These are phyloP conservation scores for Promerops cafer DNA, from an alignment of 2,113 vertebrate species.

Conservation along the genomic window DNA sequence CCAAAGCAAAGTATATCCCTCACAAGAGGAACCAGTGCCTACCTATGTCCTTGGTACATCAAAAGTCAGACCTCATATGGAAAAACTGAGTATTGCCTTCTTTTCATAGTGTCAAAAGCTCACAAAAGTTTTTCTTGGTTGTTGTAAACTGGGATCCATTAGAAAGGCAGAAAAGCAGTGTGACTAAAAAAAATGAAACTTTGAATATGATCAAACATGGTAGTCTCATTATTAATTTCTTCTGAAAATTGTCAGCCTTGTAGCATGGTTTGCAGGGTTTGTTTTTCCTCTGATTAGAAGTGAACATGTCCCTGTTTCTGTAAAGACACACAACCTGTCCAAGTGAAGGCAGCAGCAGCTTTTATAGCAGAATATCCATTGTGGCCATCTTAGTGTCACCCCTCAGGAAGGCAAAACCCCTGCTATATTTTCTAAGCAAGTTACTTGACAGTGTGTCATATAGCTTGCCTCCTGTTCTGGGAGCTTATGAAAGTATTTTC, in stretches of 20 bases:
- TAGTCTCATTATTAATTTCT: background rate
- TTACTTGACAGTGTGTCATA: background rate
- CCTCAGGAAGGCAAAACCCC: background rate
- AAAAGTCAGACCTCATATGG: background rate
- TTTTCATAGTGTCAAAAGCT: background rate
- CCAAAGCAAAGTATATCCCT: background rate
- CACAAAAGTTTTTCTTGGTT: background rate
- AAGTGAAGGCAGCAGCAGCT: background rate
- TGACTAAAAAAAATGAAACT: background rate
- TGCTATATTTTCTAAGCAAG: background rate
- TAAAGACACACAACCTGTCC: background rate
- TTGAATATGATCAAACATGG: background rate
- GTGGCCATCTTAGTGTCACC: background rate
- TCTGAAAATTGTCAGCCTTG: background rate
- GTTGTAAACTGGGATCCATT: background rate
- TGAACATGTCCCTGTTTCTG: background rate
- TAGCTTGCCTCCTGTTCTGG: background rate
- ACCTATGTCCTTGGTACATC: background rate
- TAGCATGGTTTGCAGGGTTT: background rate
- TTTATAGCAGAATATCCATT: background rate
- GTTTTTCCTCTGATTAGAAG: background rate
- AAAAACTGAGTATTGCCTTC: background rate
- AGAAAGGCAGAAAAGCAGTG: background rate
- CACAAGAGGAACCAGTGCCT: background rate
- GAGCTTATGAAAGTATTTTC: background rate